These are phyloP conservation scores for Esox masquinongy DNA, from an alignment of 2,797 vertebrate genomes.

Conservation along the genomic window DNA sequence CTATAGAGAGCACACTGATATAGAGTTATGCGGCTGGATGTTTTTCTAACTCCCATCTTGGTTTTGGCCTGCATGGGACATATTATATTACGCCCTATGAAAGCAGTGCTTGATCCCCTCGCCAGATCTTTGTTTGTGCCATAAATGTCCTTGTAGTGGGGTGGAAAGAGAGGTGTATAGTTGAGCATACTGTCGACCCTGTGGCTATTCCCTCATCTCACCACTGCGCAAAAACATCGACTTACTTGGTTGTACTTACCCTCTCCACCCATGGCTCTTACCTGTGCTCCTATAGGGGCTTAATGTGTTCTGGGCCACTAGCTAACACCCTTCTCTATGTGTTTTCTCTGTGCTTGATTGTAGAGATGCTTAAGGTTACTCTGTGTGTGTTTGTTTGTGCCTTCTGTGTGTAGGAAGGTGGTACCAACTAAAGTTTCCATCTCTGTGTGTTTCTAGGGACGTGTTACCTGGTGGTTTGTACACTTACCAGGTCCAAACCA, in stretches of 20 bases:
- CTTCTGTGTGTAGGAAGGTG: not conserved
- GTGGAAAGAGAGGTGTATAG: constrained; percentile 21
- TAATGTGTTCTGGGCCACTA: not conserved
- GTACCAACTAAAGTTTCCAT: not conserved
- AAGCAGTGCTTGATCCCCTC: constrained; percentile 19
- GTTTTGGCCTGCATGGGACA: constrained; percentile 26
- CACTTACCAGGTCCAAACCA: constrained; percentile 84
- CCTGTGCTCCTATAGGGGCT: not conserved
- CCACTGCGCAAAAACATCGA: not conserved
- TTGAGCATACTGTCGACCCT: not conserved
- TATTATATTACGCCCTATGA: constrained; percentile 28
- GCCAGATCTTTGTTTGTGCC: constrained; percentile 46
- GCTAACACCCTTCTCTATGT: not conserved
- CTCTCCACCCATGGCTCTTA: not conserved
- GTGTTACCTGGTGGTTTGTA: constrained; percentile 76
- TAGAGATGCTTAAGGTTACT: constrained; percentile 20
- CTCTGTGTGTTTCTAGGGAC: constrained; percentile 73
- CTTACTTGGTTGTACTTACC: not conserved
- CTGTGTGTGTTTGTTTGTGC: constrained; percentile 60
- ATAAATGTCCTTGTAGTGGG: constrained; percentile 26
- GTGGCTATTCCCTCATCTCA: constrained; percentile 7
- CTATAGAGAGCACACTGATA: constrained; percentile 6
- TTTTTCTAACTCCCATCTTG: constrained; percentile 26
- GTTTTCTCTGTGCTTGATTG: not conserved
- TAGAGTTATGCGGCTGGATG: constrained; percentile 12